A percentile compares a stretch with the other conserved stretches of the same genome.
These are phyloP conservation scores for Cygnus atratus DNA, from an alignment of 2,113 vertebrate species.

Conservation along the genomic window DNA sequence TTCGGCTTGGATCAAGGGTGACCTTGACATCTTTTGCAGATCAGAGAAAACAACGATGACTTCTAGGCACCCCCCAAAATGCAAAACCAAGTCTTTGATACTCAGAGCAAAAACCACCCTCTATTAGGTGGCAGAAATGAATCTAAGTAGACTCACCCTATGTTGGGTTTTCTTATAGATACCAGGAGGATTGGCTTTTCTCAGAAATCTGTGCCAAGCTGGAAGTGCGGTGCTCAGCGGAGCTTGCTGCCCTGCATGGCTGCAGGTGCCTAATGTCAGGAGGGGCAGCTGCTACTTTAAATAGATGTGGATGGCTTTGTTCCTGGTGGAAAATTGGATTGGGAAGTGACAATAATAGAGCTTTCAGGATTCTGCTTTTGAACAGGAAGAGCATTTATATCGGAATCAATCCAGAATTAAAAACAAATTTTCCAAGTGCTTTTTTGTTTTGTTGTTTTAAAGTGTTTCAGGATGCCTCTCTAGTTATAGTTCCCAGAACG, in stretches of 20 bases:
- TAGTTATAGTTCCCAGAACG: not conserved
- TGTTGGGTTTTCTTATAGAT: not conserved
- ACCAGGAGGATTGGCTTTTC: not conserved
- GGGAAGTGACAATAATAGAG: not conserved
- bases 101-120: fast-evolving
- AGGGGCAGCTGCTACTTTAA: not conserved
- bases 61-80: not conserved
- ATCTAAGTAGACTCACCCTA: not conserved
- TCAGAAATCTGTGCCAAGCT: not conserved
- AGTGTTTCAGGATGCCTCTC: not conserved
- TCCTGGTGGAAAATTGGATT: not conserved
- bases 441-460: too few species aligned
- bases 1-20: not conserved
- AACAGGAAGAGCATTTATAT: not conserved
- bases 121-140: not conserved
- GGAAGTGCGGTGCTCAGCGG: not conserved
- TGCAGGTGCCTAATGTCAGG: not conserved
- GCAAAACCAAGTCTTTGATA: not conserved
- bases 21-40: not conserved
- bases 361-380: not conserved
- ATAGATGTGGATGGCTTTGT: not conserved
- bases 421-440: not conserved
- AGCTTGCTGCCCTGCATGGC: not conserved
- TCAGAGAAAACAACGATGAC: not conserved
- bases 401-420: not conserved